Conservation (phyloP, 2,888 invertebrate species). For the Hydropsyche betteni region DNA sequence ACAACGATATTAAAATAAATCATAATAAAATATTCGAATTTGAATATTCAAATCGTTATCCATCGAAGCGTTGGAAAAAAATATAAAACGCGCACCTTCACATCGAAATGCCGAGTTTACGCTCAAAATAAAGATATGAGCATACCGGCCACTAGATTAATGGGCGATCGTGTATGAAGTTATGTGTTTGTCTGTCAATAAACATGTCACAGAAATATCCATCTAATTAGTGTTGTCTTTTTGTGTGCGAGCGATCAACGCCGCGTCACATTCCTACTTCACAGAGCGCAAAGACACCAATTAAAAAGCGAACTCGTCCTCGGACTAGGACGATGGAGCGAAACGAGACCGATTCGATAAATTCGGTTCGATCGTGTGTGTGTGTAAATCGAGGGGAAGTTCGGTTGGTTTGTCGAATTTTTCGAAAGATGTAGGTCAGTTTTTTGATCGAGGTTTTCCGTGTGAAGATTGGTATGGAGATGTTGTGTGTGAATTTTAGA, state of each 20-base stretch:
- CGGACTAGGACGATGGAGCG: conserved; percentile 17
- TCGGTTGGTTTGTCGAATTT: too few relatives aligned
- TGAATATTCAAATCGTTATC: too few relatives aligned
- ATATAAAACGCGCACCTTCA: too few relatives aligned
- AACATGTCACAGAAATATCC: conserved; percentile 52
- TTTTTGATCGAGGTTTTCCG: too few relatives aligned
- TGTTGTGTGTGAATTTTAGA: too few relatives aligned
- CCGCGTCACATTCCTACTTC: conserved; percentile 35
- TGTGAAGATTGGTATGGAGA: too few relatives aligned
- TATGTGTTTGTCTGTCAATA: conserved; percentile 51
- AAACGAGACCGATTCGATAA: neutral
- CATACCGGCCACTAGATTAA: conserved; percentile 49
- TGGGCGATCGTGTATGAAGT: conserved; percentile 47
- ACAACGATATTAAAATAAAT: too few relatives aligned
- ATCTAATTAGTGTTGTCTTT: conserved; percentile 49
- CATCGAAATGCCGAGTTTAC: conserved; percentile 13
- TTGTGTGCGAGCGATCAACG: conserved; percentile 16
- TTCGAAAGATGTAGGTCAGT: too few relatives aligned
- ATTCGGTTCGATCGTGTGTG: too few relatives aligned
- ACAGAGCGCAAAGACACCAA: conserved; percentile 40
- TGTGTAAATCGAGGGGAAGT: too few relatives aligned
- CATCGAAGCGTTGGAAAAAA: too few relatives aligned
- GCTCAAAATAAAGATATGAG: conserved; percentile 47
- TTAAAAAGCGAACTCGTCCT: conserved; percentile 40
- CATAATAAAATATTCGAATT: too few relatives aligned